Evolutionary conservation across 2,797 vertebrate genomes (phyloP).

Genomic region (Heterohyrax brucei): DNA sequence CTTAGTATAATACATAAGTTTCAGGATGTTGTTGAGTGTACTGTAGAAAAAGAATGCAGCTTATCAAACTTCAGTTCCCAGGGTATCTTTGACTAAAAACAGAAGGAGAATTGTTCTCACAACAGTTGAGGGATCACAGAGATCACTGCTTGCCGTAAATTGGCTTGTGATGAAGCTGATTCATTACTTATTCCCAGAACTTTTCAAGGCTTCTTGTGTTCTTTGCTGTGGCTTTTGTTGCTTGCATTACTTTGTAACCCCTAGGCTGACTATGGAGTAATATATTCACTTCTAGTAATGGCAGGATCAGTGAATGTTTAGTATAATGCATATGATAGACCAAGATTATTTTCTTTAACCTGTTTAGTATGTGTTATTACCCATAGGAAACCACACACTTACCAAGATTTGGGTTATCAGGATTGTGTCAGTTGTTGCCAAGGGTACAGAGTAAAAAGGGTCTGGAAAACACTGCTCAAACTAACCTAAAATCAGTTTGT

Average conservation of each 20-base stretch:
- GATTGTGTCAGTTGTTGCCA: background rate
- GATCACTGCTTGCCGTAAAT: background rate
- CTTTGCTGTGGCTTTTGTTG: conserved; percentile 41
- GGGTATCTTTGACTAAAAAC: conserved; percentile 47
- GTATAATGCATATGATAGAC: background rate
- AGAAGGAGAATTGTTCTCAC: conserved; percentile 31
- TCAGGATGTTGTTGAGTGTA: background rate
- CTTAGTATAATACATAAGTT: conserved; percentile 25
- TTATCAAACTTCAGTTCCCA: conserved; percentile 5
- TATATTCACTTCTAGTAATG: conserved; percentile 3
- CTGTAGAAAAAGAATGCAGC: conserved; percentile 13
- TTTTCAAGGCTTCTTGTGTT: conserved; percentile 16
- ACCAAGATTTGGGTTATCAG: conserved; percentile 2
- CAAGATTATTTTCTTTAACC: conserved; percentile 25
- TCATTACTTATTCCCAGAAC: conserved; percentile 15
- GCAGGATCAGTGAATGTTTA: background rate
- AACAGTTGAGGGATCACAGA: background rate
- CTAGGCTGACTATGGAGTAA: background rate
- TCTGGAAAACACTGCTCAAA: background rate
- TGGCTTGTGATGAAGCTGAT: background rate
- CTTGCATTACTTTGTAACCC: conserved; percentile 30
- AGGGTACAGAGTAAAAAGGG: background rate
- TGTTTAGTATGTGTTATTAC: background rate
- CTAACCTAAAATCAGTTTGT: background rate
- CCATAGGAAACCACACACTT: background rate